phyloP scores from a whole-genome alignment of 2,888 invertebrate genomes.

The Branchipolynoe longqiensis region DNA sequence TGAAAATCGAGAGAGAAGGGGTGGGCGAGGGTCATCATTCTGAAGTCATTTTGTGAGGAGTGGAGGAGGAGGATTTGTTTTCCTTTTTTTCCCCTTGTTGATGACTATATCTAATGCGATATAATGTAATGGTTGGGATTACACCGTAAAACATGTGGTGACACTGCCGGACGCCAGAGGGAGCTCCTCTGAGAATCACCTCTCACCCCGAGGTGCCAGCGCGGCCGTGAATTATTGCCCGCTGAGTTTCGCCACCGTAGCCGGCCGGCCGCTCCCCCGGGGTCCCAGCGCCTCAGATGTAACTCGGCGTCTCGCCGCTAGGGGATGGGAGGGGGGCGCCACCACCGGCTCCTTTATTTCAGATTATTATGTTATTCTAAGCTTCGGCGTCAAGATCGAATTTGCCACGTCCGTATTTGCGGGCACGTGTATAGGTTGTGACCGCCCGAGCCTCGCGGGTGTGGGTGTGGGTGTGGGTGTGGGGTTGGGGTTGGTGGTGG shows the following conservation, averaged over 20 bases:
- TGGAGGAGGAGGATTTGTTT: too few relatives aligned
- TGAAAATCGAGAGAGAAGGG: too few relatives aligned
- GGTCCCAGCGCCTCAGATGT: neutral
- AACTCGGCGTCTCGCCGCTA: neutral
- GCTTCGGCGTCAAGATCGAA: neutral
- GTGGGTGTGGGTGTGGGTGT: neutral
- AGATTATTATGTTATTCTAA: conserved; percentile 9
- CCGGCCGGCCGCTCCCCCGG: neutral
- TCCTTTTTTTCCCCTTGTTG: too few relatives aligned
- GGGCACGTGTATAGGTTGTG: neutral
- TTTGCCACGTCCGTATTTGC: neutral
- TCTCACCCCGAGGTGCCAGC: neutral
- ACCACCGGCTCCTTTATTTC: neutral
- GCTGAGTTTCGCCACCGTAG: neutral
- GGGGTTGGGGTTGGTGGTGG: neutral
- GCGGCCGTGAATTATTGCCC: conserved; percentile 20
- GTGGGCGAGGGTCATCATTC: too few relatives aligned
- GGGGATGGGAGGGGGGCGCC: neutral
- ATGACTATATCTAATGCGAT: too few relatives aligned
- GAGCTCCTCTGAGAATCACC: neutral
- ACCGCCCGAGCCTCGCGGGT: neutral
- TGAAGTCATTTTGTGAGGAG: too few relatives aligned
- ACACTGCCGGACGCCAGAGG: neutral
- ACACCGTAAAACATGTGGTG: conserved; percentile 4
- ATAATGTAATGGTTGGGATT: too few relatives aligned